phyloP scores from a whole-genome alignment of 1,140 invertebrate species.

The Mesaphorura yosii region DNA sequence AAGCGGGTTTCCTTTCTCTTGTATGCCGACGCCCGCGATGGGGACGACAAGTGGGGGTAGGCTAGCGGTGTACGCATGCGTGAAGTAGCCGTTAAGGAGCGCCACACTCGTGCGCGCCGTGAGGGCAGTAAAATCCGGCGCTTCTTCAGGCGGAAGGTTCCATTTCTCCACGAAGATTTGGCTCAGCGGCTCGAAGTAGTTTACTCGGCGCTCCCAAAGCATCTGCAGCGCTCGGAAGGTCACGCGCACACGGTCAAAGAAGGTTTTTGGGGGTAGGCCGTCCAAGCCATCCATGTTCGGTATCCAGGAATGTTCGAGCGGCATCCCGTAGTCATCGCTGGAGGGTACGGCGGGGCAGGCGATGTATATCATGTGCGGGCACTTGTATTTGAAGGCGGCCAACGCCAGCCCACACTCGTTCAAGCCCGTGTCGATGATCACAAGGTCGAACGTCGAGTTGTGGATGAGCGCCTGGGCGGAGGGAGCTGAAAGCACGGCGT shows the following conservation, averaged over 20 bases:
- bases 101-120: conserved; percentile 35
- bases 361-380: background rate
- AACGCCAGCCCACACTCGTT: conserved; percentile 27
- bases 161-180: background rate
- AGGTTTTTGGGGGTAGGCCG: background rate
- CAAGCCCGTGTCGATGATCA: conserved; percentile 32
- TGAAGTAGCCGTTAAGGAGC: conserved; percentile 45
- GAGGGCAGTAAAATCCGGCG: conserved; percentile 2
- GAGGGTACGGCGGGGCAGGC: background rate
- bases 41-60: conserved; percentile 47
- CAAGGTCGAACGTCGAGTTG: conserved; percentile 29
- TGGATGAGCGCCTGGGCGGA: background rate
- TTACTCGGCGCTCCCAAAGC: background rate
- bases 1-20: background rate
- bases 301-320: background rate
- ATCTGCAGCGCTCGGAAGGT: background rate
- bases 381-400: conserved; percentile 6
- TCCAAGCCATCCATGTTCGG: background rate
- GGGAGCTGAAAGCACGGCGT: background rate
- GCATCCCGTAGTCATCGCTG: background rate
- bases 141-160: background rate
- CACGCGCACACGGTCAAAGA: background rate
- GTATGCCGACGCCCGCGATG: conserved; percentile 45
- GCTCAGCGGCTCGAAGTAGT: background rate
- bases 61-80: conserved; percentile 40